A percentile compares a stretch with the other conserved stretches of the same genome.
Evolutionary conservation across 1,140 invertebrate species (phyloP).

Genomic region (Triops longicaudatus): DNA sequence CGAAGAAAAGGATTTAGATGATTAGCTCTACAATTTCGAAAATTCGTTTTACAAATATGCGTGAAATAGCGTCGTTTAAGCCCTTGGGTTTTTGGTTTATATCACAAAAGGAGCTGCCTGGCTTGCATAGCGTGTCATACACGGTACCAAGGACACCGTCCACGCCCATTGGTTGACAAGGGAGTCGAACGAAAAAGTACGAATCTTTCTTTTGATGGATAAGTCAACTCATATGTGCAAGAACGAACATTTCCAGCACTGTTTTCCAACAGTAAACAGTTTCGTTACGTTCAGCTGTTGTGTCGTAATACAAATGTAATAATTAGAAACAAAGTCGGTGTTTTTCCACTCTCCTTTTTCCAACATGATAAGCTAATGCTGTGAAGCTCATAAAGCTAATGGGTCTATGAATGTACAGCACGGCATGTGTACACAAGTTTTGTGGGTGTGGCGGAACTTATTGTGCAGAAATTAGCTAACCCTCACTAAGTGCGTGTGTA

Average conservation of each 20-base stretch:
- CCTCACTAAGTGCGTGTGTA: neutral
- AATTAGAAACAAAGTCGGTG: neutral
- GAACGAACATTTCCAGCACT: neutral
- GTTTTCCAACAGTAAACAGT: neutral
- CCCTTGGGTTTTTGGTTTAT: neutral
- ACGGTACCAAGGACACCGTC: neutral
- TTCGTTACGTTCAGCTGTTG: neutral
- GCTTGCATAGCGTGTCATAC: neutral
- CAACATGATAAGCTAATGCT: neutral
- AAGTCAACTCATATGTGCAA: neutral
- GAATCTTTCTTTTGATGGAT: neutral
- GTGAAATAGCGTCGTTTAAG: neutral
- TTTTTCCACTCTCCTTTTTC: neutral
- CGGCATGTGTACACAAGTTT: neutral
- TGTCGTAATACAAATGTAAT: neutral
- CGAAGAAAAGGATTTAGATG: neutral
- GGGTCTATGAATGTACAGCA: neutral
- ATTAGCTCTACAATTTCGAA: neutral
- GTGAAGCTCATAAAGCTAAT: constrained; percentile 7
- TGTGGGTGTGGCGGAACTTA: neutral
- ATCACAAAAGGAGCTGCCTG: neutral
- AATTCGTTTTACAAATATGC: neutral
- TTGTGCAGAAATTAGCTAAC: neutral
- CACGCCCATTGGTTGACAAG: neutral
- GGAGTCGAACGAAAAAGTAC: neutral